phyloP scores from a whole-genome alignment of 2,888 invertebrate genomes.

The Sceliomorpha sp. region DNA sequence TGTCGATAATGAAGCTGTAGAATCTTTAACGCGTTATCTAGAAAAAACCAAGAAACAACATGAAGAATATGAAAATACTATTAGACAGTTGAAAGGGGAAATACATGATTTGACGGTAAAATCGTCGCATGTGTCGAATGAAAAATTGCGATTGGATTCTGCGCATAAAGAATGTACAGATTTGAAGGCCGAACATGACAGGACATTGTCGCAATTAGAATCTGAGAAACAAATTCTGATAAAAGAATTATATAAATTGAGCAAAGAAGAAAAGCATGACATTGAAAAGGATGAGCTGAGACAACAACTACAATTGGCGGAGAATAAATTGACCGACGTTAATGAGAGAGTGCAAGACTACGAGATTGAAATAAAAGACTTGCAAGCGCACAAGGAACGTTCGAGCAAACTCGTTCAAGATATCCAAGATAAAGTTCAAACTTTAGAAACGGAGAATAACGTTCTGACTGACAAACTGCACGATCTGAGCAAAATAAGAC shows the following conservation, averaged over 20 bases:
- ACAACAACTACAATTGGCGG: conserved; percentile 13
- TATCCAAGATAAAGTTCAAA: conserved; percentile 11
- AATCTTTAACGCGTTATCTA: conserved; percentile 5
- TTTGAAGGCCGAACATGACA: background rate
- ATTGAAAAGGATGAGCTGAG: conserved; percentile 35
- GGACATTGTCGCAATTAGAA: background rate
- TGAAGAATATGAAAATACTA: conserved; percentile 19
- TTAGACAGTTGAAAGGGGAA: conserved; percentile 16
- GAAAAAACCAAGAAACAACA: conserved; percentile 5
- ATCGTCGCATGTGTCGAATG: conserved; percentile 1
- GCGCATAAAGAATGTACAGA: background rate
- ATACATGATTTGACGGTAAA: conserved; percentile 6
- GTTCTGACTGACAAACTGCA: conserved; percentile 35
- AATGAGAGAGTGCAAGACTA: conserved; percentile 5
- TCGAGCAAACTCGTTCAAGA: background rate
- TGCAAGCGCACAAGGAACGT: background rate
- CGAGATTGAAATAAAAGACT: background rate
- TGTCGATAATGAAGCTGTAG: no score
- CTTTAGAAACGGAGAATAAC: conserved; percentile 27
- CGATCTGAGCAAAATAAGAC: conserved; percentile 32
- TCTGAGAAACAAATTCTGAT: background rate
- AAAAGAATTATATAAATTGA: background rate
- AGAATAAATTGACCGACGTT: conserved; percentile 5
- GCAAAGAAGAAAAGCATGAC: conserved; percentile 1
- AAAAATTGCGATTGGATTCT: background rate